Evolutionary conservation across 2,113 vertebrate genomes (phyloP).

Genomic region (Spermophilus dauricus): DNA sequence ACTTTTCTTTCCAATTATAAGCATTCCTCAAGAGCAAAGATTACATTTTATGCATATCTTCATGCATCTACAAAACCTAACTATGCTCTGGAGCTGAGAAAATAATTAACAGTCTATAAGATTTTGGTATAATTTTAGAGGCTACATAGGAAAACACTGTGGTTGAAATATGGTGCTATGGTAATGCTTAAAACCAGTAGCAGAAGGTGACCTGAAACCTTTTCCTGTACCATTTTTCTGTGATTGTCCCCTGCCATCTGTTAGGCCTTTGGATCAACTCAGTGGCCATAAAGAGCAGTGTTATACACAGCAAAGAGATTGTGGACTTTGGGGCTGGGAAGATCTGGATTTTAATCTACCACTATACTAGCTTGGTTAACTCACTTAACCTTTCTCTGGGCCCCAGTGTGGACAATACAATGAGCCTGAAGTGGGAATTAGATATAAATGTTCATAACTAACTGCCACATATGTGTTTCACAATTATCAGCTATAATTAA

Average conservation of each 20-base stretch:
- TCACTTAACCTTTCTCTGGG: not conserved
- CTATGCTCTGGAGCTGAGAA: not conserved
- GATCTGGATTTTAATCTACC: not conserved
- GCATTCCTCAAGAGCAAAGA: not conserved
- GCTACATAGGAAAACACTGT: not conserved
- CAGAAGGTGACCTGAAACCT: not conserved
- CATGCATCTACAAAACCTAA: not conserved
- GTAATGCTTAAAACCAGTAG: not conserved
- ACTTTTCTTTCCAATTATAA: not conserved
- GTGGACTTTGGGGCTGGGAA: not conserved
- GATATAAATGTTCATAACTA: not conserved
- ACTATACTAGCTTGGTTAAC: not conserved
- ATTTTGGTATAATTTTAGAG: not conserved
- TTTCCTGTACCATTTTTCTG: not conserved
- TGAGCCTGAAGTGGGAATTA: not conserved
- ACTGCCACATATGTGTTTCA: not conserved
- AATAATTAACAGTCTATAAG: not conserved
- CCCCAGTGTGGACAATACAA: not conserved
- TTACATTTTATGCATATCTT: not conserved
- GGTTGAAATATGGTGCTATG: not conserved
- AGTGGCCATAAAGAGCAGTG: not conserved
- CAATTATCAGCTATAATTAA: not conserved
- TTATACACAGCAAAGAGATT: not conserved
- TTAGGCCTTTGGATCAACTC: not conserved
- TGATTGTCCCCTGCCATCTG: not conserved